Evolutionary conservation across 2,113 vertebrate species (phyloP).

Genomic region (Catagonus wagneri): DNA sequence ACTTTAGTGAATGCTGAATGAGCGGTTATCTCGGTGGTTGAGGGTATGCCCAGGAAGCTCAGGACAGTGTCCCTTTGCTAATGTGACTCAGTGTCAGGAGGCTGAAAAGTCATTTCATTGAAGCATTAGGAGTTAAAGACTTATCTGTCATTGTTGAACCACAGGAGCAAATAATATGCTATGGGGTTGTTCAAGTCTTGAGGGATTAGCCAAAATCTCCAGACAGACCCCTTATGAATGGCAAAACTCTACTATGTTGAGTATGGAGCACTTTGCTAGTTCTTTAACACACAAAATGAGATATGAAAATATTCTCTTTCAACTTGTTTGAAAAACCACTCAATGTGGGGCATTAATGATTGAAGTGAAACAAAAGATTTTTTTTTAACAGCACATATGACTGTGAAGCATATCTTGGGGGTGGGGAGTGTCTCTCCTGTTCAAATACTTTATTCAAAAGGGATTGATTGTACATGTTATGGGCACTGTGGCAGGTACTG

Average conservation of each 20-base stretch:
- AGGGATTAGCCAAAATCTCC: conserved; percentile 19
- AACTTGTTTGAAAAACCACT: neutral
- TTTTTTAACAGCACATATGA: neutral
- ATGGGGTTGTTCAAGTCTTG: neutral
- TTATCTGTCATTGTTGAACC: neutral
- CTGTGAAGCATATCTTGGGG: neutral
- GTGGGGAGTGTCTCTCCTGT: neutral
- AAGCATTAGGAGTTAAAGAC: conserved; percentile 13
- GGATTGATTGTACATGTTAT: neutral
- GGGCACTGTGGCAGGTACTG: neutral
- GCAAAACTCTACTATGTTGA: neutral
- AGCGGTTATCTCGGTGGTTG: neutral
- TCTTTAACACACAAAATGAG: conserved; percentile 26
- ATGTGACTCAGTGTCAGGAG: neutral
- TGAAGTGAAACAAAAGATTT: neutral
- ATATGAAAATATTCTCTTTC: neutral
- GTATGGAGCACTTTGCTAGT: neutral
- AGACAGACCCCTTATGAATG: neutral
- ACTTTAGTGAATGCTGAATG: neutral
- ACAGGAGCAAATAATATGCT: neutral
- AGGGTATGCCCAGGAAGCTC: neutral
- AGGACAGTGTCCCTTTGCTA: neutral
- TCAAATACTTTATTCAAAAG: conserved; percentile 9
- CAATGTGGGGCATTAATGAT: neutral
- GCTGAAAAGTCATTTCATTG: neutral